These are phyloP conservation scores for Heliconius congener DNA, from an alignment of 1,140 invertebrate species.

Conservation along the genomic window DNA sequence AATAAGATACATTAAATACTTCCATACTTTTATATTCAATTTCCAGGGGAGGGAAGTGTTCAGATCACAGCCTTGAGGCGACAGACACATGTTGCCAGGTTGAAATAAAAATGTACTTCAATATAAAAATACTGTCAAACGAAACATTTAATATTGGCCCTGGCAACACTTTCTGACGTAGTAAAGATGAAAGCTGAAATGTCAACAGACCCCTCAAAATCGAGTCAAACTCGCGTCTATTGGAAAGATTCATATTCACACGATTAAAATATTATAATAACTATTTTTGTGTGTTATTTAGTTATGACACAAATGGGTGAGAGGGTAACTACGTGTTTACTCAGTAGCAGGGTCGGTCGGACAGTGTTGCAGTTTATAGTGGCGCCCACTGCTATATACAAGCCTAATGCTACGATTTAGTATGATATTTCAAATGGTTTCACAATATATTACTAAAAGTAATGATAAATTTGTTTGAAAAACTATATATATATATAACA, in stretches of 20 bases:
- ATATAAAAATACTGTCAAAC: too few species aligned
- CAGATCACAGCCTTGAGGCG: slow-evolving; percentile 21
- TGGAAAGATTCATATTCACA: background rate
- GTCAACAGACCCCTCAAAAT: background rate
- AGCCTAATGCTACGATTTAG: slow-evolving; percentile 13
- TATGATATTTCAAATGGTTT: background rate
- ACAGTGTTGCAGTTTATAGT: slow-evolving; percentile 25
- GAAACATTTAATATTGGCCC: background rate
- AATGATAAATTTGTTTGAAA: background rate
- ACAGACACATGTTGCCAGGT: background rate
- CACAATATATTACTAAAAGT: background rate
- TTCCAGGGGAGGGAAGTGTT: background rate
- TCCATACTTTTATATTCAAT: background rate
- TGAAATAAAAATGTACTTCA: background rate
- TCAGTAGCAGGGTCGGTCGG: background rate
- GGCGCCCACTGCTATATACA: slow-evolving; percentile 9
- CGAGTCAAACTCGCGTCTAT: slow-evolving; percentile 13
- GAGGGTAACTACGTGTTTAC: slow-evolving; percentile 14
- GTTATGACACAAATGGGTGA: background rate
- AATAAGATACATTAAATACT: slow-evolving; percentile 19
- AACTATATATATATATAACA: background rate
- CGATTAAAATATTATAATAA: background rate
- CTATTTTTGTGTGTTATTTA: background rate
- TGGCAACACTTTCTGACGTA: background rate
- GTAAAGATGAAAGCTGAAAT: background rate